phyloP scores from a whole-genome alignment of 1,140 invertebrate genomes.

The Meteorus sp. region DNA sequence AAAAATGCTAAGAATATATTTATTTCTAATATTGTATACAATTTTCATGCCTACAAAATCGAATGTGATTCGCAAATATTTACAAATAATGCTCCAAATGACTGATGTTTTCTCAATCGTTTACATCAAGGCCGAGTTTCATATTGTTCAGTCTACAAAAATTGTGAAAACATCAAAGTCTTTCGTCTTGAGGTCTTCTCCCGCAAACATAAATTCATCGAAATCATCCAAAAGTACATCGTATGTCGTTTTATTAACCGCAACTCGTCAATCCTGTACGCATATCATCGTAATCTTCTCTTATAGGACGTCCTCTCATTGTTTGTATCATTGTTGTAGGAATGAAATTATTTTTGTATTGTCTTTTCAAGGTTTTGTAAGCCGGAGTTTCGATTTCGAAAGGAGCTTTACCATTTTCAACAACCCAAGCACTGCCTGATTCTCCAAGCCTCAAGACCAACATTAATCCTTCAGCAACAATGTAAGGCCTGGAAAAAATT shows the following conservation, averaged over 20 bases:
- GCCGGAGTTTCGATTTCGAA: conserved; percentile 59
- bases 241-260: conserved; percentile 28
- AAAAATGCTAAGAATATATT: no score
- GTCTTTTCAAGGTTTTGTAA: conserved; percentile 39
- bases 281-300: conserved; percentile 43
- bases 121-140: not conserved
- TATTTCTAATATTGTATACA: not conserved
- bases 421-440: conserved; percentile 60
- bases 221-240: not conserved
- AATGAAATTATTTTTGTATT: conserved; percentile 47
- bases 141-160: conserved; percentile 1
- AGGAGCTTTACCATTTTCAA: conserved; percentile 54
- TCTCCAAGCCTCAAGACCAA: conserved; percentile 52
- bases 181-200: not conserved
- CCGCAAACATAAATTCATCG: not conserved
- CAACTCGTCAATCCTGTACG: conserved; percentile 44
- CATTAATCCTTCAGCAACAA: conserved; percentile 58
- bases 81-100: no score
- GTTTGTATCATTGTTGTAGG: conserved; percentile 30
- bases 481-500: conserved; percentile 46
- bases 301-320: conserved; percentile 36
- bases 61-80: no score
- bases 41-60: no score
- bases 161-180: not conserved
- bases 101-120: not conserved